Evolutionary conservation across 2,888 invertebrate genomes (phyloP).

Genomic region (Sthenelais limicola): DNA sequence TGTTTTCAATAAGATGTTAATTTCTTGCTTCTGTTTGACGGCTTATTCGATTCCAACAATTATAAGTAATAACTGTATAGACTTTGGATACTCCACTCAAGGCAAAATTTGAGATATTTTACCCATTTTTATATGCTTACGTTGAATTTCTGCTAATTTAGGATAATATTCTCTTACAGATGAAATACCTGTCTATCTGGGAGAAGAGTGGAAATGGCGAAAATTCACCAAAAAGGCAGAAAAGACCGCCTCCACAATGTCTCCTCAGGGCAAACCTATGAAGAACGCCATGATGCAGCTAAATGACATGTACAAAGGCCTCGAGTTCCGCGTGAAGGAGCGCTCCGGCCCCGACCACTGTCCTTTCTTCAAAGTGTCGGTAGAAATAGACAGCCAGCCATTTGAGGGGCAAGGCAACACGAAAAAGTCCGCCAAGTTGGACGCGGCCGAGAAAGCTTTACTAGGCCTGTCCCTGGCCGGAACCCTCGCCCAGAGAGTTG

Average conservation of each 20-base stretch:
- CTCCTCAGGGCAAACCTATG: neutral
- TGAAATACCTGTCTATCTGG: constrained; percentile 20
- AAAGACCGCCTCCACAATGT: neutral
- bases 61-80: too few relatives aligned
- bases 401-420: constrained; percentile 1
- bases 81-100: too few relatives aligned
- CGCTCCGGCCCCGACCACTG: constrained; percentile 30
- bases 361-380: constrained; percentile 26
- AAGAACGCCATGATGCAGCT: constrained; percentile 29
- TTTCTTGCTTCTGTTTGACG: too few relatives aligned
- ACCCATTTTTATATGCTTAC: too few relatives aligned
- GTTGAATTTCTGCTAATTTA: too few relatives aligned
- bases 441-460: constrained; percentile 14
- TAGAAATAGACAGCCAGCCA: constrained; percentile 14
- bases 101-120: too few relatives aligned
- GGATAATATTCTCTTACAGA: constrained; percentile 12
- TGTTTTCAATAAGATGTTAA: too few relatives aligned
- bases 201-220: constrained; percentile 21
- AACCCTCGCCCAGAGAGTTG: neutral
- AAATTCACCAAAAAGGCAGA: constrained; percentile 23
- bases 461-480: constrained; percentile 9
- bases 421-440: constrained; percentile 19
- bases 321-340: constrained; percentile 15
- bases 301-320: constrained; percentile 33
- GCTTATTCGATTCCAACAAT: too few relatives aligned